Conservation (phyloP, 2,797 vertebrate species). For the Nasua narica region DNA sequence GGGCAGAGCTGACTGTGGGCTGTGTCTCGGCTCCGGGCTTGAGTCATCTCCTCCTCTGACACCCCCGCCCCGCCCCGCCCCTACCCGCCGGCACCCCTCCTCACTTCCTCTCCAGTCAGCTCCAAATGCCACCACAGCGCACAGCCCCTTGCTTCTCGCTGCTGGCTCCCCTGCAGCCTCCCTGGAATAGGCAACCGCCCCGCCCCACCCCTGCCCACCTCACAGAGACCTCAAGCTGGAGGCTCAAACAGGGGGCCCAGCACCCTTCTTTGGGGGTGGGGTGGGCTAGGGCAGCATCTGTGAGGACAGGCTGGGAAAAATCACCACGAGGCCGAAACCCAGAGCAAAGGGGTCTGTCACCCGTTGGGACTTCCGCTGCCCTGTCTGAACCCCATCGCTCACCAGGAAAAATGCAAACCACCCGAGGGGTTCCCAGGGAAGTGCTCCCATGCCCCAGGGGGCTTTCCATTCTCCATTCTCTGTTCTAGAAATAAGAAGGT, state of each 20-base stretch:
- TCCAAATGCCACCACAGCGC: not conserved
- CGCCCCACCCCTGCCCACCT: not conserved
- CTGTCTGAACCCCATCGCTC: not conserved
- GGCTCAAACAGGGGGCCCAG: fast-evolving
- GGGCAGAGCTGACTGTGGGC: not conserved
- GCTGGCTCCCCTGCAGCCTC: not conserved
- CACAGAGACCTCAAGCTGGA: not conserved
- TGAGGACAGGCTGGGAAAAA: not conserved
- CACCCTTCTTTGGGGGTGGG: no score
- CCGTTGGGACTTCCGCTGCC: not conserved
- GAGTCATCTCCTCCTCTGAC: not conserved
- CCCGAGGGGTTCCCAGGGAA: not conserved
- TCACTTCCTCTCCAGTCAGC: not conserved
- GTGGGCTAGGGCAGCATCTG: not conserved
- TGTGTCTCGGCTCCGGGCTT: not conserved
- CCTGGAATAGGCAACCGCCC: no score
- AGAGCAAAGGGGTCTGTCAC: not conserved
- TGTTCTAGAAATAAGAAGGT: not conserved
- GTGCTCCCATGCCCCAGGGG: no score
- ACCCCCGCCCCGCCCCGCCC: not conserved
- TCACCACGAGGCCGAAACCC: not conserved
- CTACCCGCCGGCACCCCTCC: not conserved
- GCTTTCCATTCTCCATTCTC: not conserved
- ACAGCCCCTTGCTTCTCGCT: not conserved
- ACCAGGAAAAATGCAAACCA: not conserved